Conservation (phyloP, 2,113 vertebrate species). For the Rattus norvegicus region GRCr8 NC_086028.1:94819501-94820000, state of each 20-base stretch:
- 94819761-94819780: too few relatives aligned
- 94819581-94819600: neutral
- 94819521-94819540: neutral
- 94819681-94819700: too few relatives aligned
- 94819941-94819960: neutral
- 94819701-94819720: too few relatives aligned
- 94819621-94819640: neutral
- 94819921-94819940: neutral
- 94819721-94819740: too few relatives aligned
- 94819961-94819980: neutral
- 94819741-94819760: too few relatives aligned
- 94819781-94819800: too few relatives aligned
- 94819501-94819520: neutral
- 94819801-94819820: too few relatives aligned
- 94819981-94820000: neutral
- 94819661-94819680: neutral
- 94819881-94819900: neutral
- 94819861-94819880: too few relatives aligned
- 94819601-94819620: neutral
- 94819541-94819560: neutral
- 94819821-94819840: too few relatives aligned
- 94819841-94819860: too few relatives aligned
- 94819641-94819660: neutral
- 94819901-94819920: neutral
- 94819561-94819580: neutral